Conservation (phyloP, 2,113 vertebrate species). For the Hassar affinis region DNA sequence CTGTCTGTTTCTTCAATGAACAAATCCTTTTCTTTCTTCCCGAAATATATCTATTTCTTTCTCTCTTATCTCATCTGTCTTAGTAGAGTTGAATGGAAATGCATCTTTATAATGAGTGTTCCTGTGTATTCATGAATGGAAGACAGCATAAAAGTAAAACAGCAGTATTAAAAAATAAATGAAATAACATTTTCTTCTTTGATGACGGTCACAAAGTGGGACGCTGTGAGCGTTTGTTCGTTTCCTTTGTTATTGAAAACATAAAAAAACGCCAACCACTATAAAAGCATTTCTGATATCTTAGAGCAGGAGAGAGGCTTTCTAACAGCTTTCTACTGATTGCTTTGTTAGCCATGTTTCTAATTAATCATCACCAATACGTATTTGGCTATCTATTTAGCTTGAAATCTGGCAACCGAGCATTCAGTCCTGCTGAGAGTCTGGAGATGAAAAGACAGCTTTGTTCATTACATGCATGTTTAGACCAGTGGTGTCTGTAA, state of each 20-base stretch:
- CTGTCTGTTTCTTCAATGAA: neutral
- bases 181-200: neutral
- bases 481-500: neutral
- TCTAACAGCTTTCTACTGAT: neutral
- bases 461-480: neutral
- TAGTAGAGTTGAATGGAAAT: neutral
- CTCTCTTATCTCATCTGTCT: neutral
- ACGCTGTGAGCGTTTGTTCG: slow-evolving; percentile 9
- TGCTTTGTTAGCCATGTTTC: neutral
- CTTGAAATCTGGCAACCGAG: slow-evolving; percentile 7
- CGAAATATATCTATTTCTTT: neutral
- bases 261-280: neutral
- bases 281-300: slow-evolving; percentile 10
- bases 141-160: neutral
- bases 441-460: neutral
- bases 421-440: neutral
- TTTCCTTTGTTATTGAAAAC: neutral
- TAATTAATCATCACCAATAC: slow-evolving; percentile 11
- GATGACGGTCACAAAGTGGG: neutral
- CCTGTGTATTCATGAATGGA: neutral
- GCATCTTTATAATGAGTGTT: neutral
- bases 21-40: neutral
- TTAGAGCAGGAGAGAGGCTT: neutral
- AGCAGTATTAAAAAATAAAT: neutral
- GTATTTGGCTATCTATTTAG: neutral